These are phyloP conservation scores for Anolis carolinensis DNA, from an alignment of 2,113 vertebrate species.

Conservation along the genomic window DNA sequence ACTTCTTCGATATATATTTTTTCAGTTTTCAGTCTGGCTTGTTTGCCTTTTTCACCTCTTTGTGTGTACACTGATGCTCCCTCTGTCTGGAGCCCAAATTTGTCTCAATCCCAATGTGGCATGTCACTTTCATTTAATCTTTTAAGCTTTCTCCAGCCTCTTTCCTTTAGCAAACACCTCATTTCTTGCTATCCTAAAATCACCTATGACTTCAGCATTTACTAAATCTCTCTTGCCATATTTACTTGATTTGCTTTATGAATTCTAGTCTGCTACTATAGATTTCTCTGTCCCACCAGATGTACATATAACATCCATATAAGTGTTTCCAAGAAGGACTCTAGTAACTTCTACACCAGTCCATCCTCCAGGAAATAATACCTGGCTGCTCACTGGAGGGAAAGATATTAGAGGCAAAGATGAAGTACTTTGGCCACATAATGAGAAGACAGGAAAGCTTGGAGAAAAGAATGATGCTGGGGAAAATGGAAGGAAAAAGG, in stretches of 20 bases:
- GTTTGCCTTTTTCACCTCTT: not conserved
- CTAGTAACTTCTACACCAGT: not conserved
- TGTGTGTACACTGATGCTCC: not conserved
- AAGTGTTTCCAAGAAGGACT: not conserved
- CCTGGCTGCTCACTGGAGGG: too few relatives aligned
- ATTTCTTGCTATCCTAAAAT: not conserved
- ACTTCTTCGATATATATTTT: not conserved
- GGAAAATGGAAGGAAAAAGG: too few relatives aligned
- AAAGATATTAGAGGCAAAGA: too few relatives aligned
- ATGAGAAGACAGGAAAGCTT: too few relatives aligned
- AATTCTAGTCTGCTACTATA: not conserved
- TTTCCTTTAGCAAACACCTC: not conserved
- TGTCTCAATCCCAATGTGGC: not conserved
- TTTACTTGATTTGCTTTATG: not conserved
- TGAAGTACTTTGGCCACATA: too few relatives aligned
- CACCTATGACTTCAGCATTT: too few relatives aligned
- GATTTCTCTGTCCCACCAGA: not conserved
- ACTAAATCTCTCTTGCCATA: not conserved
- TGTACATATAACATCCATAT: not conserved
- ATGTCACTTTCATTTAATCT: not conserved
- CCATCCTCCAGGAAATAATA: too few relatives aligned
- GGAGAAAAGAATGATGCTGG: too few relatives aligned
- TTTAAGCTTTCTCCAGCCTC: not conserved
- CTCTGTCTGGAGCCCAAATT: not conserved
- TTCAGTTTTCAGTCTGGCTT: conserved; percentile 11